phyloP scores from a whole-genome alignment of 64 coral and sea anemone genomes.

The Exaiptasia diaphana region DNA sequence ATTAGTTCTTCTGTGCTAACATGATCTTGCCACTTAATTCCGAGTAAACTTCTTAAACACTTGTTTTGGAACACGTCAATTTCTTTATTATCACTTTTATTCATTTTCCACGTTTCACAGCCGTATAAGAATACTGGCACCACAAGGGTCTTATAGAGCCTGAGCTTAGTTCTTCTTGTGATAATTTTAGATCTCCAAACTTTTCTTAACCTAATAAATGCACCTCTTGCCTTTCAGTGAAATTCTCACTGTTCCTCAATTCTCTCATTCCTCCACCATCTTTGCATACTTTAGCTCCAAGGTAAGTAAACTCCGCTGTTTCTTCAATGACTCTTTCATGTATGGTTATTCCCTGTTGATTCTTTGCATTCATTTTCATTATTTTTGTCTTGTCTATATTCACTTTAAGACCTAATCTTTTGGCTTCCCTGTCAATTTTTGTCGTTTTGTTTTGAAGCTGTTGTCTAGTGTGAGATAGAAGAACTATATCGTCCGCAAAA shows the following conservation, averaged over 20 bases:
- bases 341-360: constrained; percentile 17
- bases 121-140: neutral
- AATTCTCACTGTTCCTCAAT: neutral
- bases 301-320: neutral
- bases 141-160: no score
- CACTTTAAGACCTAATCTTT: constrained; percentile 11
- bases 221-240: neutral
- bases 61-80: neutral
- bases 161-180: no score
- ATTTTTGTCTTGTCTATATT: constrained; percentile 39
- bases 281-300: constrained; percentile 11
- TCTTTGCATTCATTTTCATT: constrained; percentile 26
- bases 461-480: constrained; percentile 1
- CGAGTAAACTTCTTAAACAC: neutral
- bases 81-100: neutral
- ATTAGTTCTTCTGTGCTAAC: neutral
- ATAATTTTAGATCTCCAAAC: no score
- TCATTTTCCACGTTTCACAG: neutral
- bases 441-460: constrained; percentile 40
- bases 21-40: neutral
- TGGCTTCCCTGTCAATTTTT: constrained; percentile 8
- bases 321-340: constrained; percentile 1
- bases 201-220: neutral
- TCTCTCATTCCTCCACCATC: constrained; percentile 11
- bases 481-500: constrained; percentile 15